Conservation (phyloP, 2,113 vertebrate genomes). For the Enhydra lutris region DNA sequence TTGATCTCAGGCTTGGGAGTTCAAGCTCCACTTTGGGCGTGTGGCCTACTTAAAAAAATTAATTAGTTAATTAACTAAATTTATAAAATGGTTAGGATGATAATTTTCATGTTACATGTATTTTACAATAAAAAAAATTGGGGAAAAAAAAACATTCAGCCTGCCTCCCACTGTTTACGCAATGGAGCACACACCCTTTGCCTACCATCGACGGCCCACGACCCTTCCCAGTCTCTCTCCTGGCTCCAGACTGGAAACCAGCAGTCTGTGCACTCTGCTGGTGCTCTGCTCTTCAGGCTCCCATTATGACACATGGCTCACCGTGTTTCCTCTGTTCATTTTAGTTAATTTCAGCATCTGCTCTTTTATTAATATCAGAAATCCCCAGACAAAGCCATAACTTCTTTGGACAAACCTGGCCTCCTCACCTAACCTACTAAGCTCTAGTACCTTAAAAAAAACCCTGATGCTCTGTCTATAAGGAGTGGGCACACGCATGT, state of each 20-base stretch:
- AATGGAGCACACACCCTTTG: neutral
- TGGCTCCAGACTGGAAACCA: neutral
- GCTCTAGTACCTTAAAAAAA: neutral
- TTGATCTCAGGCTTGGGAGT: neutral
- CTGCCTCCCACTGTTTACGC: neutral
- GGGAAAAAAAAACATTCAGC: neutral
- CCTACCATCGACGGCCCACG: fast-evolving
- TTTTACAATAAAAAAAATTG: neutral
- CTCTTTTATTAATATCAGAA: neutral
- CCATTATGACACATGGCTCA: neutral
- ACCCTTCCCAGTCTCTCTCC: neutral
- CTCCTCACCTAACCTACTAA: neutral
- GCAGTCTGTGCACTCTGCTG: neutral
- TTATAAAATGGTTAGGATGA: neutral
- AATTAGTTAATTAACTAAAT: neutral
- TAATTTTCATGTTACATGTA: neutral
- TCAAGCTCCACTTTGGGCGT: neutral
- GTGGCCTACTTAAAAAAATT: neutral
- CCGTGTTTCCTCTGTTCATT: neutral
- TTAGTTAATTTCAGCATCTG: neutral
- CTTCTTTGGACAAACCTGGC: neutral
- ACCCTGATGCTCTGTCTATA: neutral
- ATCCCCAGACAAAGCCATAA: neutral
- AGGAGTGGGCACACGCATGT: neutral
- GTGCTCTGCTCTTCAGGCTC: fast-evolving